These are phyloP conservation scores for Lagria hirta DNA, from an alignment of 2,888 invertebrate genomes.

Conservation along the genomic window DNA sequence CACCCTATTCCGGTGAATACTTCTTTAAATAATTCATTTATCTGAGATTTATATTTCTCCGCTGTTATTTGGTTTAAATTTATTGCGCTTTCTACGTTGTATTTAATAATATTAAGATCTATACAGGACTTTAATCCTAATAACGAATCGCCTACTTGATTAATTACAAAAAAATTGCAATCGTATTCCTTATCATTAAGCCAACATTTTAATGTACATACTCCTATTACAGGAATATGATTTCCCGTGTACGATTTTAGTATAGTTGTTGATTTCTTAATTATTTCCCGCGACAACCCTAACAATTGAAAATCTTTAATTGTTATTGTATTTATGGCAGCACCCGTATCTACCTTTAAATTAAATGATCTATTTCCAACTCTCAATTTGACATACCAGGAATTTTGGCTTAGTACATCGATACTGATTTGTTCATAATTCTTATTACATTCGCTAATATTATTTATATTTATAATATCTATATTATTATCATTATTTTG, in stretches of 20 bases:
- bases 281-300: too few species aligned
- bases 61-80: background rate
- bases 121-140: background rate
- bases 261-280: conserved; percentile 3
- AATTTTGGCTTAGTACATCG: background rate
- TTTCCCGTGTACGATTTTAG: conserved; percentile 24
- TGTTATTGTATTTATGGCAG: conserved; percentile 25
- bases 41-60: background rate
- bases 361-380: conserved; percentile 20
- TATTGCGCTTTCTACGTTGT: background rate
- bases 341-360: conserved; percentile 22
- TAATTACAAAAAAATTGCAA: conserved; percentile 1
- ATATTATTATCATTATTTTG: conserved; percentile 4
- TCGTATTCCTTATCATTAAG: conserved; percentile 6
- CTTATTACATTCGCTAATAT: conserved; percentile 1
- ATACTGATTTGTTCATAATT: background rate
- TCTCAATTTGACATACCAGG: conserved; percentile 12
- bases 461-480: too few species aligned
- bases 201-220: conserved; percentile 19
- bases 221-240: conserved; percentile 23
- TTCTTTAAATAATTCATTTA: conserved; percentile 7
- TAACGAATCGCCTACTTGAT: background rate
- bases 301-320: too few species aligned
- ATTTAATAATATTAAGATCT: too few species aligned
- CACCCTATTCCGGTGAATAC: conserved; percentile 24